Conservation (phyloP, 2,113 vertebrate genomes). For the Nansenia antarctica region DNA sequence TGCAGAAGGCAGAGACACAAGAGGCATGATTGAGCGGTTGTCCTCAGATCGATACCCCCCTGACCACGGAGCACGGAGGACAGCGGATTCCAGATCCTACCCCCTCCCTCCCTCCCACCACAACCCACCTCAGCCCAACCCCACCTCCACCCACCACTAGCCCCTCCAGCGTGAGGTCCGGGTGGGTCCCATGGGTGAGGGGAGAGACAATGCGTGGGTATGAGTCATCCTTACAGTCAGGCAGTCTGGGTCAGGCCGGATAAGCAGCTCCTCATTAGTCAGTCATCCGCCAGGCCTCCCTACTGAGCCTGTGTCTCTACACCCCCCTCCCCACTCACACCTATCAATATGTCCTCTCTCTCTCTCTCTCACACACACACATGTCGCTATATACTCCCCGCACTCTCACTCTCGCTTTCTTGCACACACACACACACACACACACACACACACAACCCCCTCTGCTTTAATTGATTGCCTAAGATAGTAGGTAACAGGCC, state of each 20-base stretch:
- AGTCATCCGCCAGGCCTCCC: slow-evolving; percentile 45
- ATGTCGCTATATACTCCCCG: background rate
- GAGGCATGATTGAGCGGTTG: slow-evolving; percentile 60
- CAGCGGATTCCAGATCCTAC: slow-evolving; percentile 47
- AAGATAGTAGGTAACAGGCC: background rate
- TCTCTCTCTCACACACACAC: background rate
- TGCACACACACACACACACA: slow-evolving; percentile 21
- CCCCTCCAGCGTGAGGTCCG: slow-evolving; percentile 17
- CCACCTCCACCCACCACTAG: slow-evolving; percentile 20
- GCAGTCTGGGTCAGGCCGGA: slow-evolving; percentile 47
- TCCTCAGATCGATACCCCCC: slow-evolving; percentile 60
- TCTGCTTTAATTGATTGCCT: background rate
- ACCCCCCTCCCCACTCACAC: slow-evolving; percentile 49
- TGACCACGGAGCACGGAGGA: slow-evolving; percentile 58
- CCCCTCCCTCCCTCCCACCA: slow-evolving; percentile 17
- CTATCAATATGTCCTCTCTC: background rate
- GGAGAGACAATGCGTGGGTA: slow-evolving; percentile 9
- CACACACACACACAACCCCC: too few relatives aligned
- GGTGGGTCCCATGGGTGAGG: slow-evolving; percentile 37
- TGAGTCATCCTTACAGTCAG: slow-evolving; percentile 39
- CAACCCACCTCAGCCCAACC: slow-evolving; percentile 23
- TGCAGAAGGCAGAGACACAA: slow-evolving; percentile 44
- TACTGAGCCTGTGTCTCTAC: slow-evolving; percentile 41
- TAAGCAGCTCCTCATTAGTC: slow-evolving; percentile 68
- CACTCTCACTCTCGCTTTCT: background rate